Conservation (phyloP, 2,888 invertebrate genomes). For the Lottia scabra region DNA sequence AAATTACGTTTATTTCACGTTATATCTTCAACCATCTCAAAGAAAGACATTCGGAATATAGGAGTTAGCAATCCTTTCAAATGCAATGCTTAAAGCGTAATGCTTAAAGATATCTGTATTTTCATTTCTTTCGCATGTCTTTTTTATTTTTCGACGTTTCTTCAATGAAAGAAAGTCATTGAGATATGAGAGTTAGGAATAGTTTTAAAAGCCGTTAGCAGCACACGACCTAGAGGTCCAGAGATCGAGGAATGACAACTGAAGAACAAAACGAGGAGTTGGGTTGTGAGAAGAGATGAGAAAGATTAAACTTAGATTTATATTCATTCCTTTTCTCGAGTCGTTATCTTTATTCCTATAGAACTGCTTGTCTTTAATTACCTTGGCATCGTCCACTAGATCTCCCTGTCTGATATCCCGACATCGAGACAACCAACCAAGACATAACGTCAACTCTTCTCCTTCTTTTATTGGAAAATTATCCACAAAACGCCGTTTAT, state of each 20-base stretch:
- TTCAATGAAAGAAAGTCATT: too few relatives aligned
- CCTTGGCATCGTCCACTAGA: constrained; percentile 32
- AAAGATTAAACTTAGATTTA: background rate
- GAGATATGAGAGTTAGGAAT: too few relatives aligned
- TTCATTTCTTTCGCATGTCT: too few relatives aligned
- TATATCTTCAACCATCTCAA: too few relatives aligned
- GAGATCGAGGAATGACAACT: background rate
- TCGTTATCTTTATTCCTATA: constrained; percentile 8
- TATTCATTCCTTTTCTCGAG: background rate
- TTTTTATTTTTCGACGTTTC: too few relatives aligned
- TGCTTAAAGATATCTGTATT: too few relatives aligned
- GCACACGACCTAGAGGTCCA: too few relatives aligned
- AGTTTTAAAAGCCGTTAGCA: too few relatives aligned
- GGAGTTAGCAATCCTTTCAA: too few relatives aligned
- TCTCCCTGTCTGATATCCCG: constrained; percentile 25
- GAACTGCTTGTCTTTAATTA: constrained; percentile 29
- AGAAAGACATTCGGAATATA: too few relatives aligned
- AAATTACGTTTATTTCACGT: too few relatives aligned
- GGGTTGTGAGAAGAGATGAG: background rate
- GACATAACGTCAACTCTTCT: constrained; percentile 9
- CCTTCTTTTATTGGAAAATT: constrained; percentile 21
- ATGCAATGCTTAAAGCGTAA: too few relatives aligned
- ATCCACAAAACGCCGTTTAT: constrained; percentile 15
- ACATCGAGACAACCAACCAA: constrained; percentile 13
- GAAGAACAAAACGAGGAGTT: background rate